phyloP scores from a whole-genome alignment of 35 echinoderm and acorn worm species.

The Stichopus chloronotus region DNA sequence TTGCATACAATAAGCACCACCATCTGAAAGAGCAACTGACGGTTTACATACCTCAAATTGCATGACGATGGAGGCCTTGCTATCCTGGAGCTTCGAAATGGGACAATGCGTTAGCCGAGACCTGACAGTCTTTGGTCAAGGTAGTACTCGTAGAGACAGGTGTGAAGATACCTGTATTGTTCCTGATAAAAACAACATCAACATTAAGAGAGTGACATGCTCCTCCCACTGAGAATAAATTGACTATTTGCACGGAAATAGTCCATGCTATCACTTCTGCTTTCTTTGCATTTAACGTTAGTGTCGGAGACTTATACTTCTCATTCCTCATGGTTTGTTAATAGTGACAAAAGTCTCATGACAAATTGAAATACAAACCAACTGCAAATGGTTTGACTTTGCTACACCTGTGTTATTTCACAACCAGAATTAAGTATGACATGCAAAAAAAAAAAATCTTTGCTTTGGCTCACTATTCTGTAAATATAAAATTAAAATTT shows the following conservation, averaged over 20 bases:
- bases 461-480: too few species aligned
- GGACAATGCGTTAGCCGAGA: neutral
- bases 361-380: neutral
- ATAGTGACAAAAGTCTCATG: neutral
- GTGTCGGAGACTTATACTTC: neutral
- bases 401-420: neutral
- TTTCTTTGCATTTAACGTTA: neutral
- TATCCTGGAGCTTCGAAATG: neutral
- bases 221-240: neutral
- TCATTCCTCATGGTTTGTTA: neutral
- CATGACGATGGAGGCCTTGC: neutral
- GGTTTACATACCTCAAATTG: neutral
- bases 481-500: too few species aligned
- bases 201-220: neutral
- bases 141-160: neutral
- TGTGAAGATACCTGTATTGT: neutral
- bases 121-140: neutral
- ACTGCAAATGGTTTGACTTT: neutral
- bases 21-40: too few species aligned
- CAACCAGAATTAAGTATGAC: too few species aligned
- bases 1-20: too few species aligned
- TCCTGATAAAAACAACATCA: neutral
- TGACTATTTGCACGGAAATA: too few species aligned
- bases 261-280: too few species aligned
- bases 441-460: too few species aligned